Evolutionary conservation across 92 coral and sea anemone genomes (phyloP).

Genomic region (Parazoanthus swiftii): DNA sequence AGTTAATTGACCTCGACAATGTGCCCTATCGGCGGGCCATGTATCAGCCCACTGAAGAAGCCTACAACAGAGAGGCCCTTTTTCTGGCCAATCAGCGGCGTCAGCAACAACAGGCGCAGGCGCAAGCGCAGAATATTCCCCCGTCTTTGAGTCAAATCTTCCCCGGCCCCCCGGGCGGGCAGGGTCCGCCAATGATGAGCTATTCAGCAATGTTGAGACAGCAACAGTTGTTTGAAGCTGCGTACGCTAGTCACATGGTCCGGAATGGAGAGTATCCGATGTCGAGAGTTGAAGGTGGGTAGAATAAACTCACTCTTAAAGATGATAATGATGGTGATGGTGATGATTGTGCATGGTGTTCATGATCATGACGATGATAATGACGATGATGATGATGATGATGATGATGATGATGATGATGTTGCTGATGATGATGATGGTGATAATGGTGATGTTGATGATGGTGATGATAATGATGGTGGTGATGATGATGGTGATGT

Average conservation of each 20-base stretch:
- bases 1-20: slow-evolving; percentile 77
- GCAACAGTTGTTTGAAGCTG: slow-evolving; percentile 81
- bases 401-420: not conserved
- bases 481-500: not conserved
- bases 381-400: not conserved
- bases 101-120: slow-evolving; percentile 60
- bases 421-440: not conserved
- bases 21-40: slow-evolving; percentile 72
- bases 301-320: not conserved
- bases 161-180: slow-evolving; percentile 55
- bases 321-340: not conserved
- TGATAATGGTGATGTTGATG: not conserved
- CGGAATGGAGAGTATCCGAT: slow-evolving; percentile 79
- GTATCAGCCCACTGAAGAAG: slow-evolving; percentile 48
- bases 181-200: slow-evolving; percentile 74
- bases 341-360: not conserved
- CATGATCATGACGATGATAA: not conserved
- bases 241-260: slow-evolving; percentile 80
- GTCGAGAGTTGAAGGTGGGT: slow-evolving; percentile 69
- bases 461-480: not conserved
- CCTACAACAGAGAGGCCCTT: slow-evolving; percentile 39
- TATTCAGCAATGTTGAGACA: slow-evolving; percentile 83
- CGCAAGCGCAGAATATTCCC: slow-evolving; percentile 37
- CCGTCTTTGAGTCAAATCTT: slow-evolving; percentile 42
- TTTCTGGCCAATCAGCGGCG: slow-evolving; percentile 54